Conservation (phyloP, 2,888 invertebrate genomes). For the Mesorhabditis spiculigera region DNA sequence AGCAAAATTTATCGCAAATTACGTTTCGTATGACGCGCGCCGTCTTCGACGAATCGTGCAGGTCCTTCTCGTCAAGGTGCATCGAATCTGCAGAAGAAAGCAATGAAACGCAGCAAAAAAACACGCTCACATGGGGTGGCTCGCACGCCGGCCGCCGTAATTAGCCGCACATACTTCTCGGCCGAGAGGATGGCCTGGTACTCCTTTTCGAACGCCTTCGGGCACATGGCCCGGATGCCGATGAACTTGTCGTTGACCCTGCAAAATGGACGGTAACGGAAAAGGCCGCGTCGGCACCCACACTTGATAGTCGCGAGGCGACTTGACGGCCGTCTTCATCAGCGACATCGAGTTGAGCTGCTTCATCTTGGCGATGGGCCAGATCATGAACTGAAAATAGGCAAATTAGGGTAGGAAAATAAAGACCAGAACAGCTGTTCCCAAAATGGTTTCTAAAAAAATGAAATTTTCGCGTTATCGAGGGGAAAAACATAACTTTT, state of each 20-base stretch:
- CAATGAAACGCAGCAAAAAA: neutral
- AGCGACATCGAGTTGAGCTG: neutral
- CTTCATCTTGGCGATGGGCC: neutral
- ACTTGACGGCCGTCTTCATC: neutral
- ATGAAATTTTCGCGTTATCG: too few relatives aligned
- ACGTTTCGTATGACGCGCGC: neutral
- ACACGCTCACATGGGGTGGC: neutral
- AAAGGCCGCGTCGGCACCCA: too few relatives aligned
- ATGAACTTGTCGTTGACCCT: neutral
- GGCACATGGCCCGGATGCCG: neutral
- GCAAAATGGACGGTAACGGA: too few relatives aligned
- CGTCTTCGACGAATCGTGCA: neutral
- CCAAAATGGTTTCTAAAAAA: too few relatives aligned
- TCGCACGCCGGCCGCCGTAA: constrained; percentile 3
- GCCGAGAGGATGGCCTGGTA: neutral
- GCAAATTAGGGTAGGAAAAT: neutral
- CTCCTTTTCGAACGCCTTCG: neutral
- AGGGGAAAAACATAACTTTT: too few relatives aligned
- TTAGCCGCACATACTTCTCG: neutral
- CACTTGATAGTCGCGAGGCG: too few relatives aligned
- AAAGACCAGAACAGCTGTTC: too few relatives aligned
- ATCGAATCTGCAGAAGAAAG: neutral
- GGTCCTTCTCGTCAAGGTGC: neutral
- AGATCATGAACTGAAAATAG: constrained; percentile 4
- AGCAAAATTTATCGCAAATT: neutral